Conservation (phyloP, 2,888 invertebrate genomes). For the Drosophila greeni region DNA sequence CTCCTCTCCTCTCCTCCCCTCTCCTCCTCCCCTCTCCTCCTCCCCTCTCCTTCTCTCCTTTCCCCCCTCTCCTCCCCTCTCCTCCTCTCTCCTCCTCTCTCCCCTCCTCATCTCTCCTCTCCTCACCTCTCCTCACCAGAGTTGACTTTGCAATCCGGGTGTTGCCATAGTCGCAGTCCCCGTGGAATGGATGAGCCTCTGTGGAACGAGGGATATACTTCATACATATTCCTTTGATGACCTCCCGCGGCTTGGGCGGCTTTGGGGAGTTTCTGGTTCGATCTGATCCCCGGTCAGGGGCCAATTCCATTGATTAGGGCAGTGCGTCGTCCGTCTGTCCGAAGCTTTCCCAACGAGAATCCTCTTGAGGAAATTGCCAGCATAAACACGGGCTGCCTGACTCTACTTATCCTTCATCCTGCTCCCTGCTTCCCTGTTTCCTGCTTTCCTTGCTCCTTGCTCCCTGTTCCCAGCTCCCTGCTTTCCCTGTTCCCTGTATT, state of each 20-base stretch:
- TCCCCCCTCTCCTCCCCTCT: too few relatives aligned
- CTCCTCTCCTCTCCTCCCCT: neutral
- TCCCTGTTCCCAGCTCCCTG: too few relatives aligned
- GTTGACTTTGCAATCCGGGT: slow-evolving; percentile 22
- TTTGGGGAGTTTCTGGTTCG: neutral
- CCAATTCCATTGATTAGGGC: slow-evolving; percentile 28
- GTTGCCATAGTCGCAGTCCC: neutral
- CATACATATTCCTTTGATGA: slow-evolving; percentile 7
- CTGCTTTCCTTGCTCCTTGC: too few relatives aligned
- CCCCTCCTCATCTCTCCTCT: neutral
- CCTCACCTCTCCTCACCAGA: neutral
- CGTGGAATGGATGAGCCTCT: slow-evolving; percentile 6
- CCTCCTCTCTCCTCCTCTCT: neutral
- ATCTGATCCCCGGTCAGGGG: slow-evolving; percentile 21
- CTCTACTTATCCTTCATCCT: neutral
- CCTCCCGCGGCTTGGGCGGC: slow-evolving; percentile 19
- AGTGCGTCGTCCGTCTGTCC: neutral
- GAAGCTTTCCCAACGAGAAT: slow-evolving; percentile 19
- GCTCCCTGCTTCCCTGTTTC: too few relatives aligned
- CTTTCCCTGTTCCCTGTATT: too few relatives aligned
- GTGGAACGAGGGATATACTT: neutral
- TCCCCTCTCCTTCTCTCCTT: neutral
- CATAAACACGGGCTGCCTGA: slow-evolving; percentile 5
- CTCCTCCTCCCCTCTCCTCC: neutral
- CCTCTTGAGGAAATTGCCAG: slow-evolving; percentile 33